Evolutionary conservation across 2,113 vertebrate species (phyloP).

Genomic region (Grammatotria lemairii): DNA sequence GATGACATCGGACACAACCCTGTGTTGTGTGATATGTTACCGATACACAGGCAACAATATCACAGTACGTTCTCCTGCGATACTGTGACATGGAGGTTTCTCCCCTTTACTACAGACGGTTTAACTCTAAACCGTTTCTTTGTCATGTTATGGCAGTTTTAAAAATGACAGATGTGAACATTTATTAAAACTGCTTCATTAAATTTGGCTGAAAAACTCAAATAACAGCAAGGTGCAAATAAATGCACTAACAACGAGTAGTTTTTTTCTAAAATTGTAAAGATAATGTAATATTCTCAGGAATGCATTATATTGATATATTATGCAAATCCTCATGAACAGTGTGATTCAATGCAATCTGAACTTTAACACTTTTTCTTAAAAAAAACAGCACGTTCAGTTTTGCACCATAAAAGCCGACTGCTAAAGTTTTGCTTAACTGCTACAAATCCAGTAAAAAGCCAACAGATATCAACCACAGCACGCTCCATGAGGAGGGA

Average conservation of each 20-base stretch:
- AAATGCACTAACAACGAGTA: background rate
- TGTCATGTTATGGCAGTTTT: background rate
- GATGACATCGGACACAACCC: conserved; percentile 11
- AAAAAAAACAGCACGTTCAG: background rate
- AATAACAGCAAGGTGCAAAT: background rate
- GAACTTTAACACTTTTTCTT: background rate
- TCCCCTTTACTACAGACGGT: background rate
- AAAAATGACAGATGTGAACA: background rate
- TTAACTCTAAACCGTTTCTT: background rate
- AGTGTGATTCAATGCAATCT: background rate
- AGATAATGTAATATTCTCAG: background rate
- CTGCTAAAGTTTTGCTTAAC: background rate
- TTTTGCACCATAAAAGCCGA: background rate
- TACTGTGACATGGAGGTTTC: background rate
- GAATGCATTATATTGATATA: background rate
- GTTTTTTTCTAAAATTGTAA: background rate
- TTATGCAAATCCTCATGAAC: background rate
- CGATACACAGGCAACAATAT: conserved; percentile 3
- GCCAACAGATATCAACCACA: background rate
- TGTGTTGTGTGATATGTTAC: conserved; percentile 7
- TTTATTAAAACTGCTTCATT: background rate
- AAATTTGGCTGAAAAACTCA: background rate
- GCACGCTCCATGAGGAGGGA: background rate
- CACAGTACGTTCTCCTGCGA: background rate
- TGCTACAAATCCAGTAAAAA: background rate